A percentile compares a stretch with the other conserved stretches of the same genome.
Conservation (phyloP, 1,140 invertebrate species). For the Drosophila mayri region DNA sequence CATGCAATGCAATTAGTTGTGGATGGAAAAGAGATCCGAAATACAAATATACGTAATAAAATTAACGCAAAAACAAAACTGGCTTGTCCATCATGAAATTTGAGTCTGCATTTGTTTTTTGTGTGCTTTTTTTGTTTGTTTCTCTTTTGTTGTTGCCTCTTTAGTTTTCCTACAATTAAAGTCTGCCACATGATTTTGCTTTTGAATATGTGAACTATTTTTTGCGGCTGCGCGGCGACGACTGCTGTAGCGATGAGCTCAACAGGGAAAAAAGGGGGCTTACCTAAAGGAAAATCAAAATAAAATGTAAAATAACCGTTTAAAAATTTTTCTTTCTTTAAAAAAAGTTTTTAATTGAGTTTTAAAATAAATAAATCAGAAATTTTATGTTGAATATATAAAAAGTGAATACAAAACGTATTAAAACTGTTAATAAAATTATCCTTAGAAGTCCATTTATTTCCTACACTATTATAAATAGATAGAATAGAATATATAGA, state of each 20-base stretch:
- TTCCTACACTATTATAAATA: background rate
- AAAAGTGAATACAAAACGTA: background rate
- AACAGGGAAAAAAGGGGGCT: conserved; percentile 9
- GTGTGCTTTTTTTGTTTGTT: conserved; percentile 19
- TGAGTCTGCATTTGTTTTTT: conserved; percentile 40
- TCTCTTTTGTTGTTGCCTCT: conserved; percentile 11
- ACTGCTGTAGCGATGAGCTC: conserved; percentile 46
- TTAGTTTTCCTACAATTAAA: conserved; percentile 46
- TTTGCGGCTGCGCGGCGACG: conserved; percentile 22
- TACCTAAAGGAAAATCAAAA: background rate
- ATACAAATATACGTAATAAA: conserved; percentile 64
- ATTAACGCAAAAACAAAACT: conserved; percentile 68
- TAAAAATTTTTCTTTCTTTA: background rate
- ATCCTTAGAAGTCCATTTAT: background rate
- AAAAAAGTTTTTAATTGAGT: background rate
- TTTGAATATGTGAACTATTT: conserved; percentile 67
- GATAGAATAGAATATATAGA: no score
- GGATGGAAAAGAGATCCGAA: conserved; percentile 49
- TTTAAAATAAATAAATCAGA: no score
- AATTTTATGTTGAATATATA: no score
- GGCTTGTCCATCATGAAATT: conserved; percentile 60
- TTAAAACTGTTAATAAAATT: background rate
- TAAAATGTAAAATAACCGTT: background rate
- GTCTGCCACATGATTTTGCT: conserved; percentile 43
- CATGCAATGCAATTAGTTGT: conserved; percentile 76